Conservation (phyloP, 1,140 invertebrate genomes). For the Ceratoteleas bidentatus region DNA sequence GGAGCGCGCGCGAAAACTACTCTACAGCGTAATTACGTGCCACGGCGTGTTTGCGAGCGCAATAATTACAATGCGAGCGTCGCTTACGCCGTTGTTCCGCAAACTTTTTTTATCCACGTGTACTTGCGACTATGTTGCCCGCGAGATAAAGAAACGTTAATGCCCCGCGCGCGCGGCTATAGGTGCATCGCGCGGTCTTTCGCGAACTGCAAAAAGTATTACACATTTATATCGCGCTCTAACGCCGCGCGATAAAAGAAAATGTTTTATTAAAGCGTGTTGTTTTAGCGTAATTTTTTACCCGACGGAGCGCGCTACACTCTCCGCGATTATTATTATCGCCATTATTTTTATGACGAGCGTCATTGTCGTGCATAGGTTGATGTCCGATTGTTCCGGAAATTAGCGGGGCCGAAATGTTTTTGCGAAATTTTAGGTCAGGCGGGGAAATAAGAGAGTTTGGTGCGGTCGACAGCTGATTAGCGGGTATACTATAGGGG, state of each 20-base stretch:
- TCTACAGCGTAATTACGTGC: conserved; percentile 22
- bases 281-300: conserved; percentile 42
- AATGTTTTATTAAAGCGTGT: conserved; percentile 38
- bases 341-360: too few species aligned
- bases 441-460: too few species aligned
- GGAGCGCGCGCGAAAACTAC: conserved; percentile 8
- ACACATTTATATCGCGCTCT: conserved; percentile 42
- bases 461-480: too few species aligned
- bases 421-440: too few species aligned
- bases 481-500: too few species aligned
- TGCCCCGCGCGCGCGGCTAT: conserved; percentile 36
- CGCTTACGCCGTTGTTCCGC: conserved; percentile 35
- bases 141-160: conserved; percentile 53
- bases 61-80: conserved; percentile 45
- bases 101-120: conserved; percentile 38
- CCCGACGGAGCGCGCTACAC: conserved; percentile 14
- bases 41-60: conserved; percentile 19
- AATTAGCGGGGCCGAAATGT: too few species aligned
- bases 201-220: conserved; percentile 54
- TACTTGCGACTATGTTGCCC: conserved; percentile 21
- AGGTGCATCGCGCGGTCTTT: conserved; percentile 44
- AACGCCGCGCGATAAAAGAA: conserved; percentile 35
- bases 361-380: too few species aligned
- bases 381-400: too few species aligned
- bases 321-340: neutral